Evolutionary conservation across 2,797 vertebrate species (phyloP), one percentile per base, ranked within the genome.

Genomic region (Microctenopoma stevenorrisi): DNA sequence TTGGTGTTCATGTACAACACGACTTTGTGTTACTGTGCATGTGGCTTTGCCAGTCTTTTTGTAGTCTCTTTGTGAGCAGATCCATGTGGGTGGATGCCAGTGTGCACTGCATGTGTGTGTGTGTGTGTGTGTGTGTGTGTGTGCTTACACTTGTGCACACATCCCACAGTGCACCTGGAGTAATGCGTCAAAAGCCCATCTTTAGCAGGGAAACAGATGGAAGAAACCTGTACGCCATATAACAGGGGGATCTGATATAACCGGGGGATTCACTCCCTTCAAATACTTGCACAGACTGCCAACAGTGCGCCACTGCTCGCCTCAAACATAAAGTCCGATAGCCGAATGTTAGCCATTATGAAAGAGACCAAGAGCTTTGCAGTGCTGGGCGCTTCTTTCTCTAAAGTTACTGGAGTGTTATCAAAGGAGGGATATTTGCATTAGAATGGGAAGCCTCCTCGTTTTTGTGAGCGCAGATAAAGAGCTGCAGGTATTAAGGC

Each of bases 191-290:
- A 79, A 82, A 81, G 62, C 69, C 82, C 83, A 72, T 85, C 82
- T 88, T 84, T 79, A 85, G 83, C 83, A 63, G 47, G 69, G 50
- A 86, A 88, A 72, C 88, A 89, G 88, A 91, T 88, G 91, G 89
- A 86, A 68, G 82, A 68, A 86, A 87, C 77, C 76, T 82, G 79
- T 46, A 69, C 16, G 15, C 58, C 28, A 25, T 74, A 59, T 71
- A 68, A 73, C 70, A 30, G 63, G 51, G 48, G 79, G 78, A 88
- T 78, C 58, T 76, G 76, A 82, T 67, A 67, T 46, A 81, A 71
- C 72, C 35, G 18, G 85, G 84, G 83, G 79, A 89, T 87, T 89
- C 30, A 4, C 47, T 84, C 57, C 74, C 57, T 84, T 83, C 75
- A 87, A 83, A 88, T 75, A 44, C 79, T 76, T 18, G 54, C 56